Percentiles rank a stretch among this genome's conserved stretches.
Conservation (phyloP, 2,113 vertebrate genomes). For the Pelmatolapia mariae region DNA sequence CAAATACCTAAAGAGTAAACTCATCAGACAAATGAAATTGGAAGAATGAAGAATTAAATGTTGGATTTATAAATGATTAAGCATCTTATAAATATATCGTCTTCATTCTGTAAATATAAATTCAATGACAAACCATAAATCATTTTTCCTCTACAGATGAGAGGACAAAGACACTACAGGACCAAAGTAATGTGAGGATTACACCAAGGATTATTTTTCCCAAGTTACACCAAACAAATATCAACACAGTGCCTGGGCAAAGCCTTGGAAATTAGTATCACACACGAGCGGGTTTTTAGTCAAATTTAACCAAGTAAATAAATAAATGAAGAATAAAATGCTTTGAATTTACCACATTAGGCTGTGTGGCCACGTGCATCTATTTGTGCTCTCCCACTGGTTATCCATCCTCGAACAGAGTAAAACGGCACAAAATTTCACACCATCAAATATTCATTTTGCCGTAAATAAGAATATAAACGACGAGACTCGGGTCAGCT, state of each 20-base stretch:
- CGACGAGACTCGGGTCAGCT: background rate
- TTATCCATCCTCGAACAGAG: background rate
- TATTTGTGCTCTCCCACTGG: background rate
- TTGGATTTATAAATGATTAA: background rate
- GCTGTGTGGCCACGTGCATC: background rate
- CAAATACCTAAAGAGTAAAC: background rate
- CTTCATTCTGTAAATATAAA: background rate
- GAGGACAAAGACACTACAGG: background rate
- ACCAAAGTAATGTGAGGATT: background rate
- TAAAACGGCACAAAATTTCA: background rate
- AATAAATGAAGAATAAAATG: background rate
- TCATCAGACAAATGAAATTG: background rate
- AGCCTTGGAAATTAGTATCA: background rate
- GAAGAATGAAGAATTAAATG: background rate
- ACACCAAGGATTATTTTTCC: background rate
- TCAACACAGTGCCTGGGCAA: background rate
- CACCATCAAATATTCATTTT: background rate
- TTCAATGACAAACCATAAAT: background rate
- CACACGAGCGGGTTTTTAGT: background rate
- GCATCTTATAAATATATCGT: background rate
- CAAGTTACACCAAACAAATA: background rate
- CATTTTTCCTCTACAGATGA: background rate
- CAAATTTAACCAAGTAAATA: rapidly evolving
- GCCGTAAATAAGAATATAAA: background rate
- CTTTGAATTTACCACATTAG: background rate